A percentile compares a stretch with the other conserved stretches of the same genome.
phyloP scores from a whole-genome alignment of 2,888 invertebrate genomes.

The Eupithecia pulchellata region DNA sequence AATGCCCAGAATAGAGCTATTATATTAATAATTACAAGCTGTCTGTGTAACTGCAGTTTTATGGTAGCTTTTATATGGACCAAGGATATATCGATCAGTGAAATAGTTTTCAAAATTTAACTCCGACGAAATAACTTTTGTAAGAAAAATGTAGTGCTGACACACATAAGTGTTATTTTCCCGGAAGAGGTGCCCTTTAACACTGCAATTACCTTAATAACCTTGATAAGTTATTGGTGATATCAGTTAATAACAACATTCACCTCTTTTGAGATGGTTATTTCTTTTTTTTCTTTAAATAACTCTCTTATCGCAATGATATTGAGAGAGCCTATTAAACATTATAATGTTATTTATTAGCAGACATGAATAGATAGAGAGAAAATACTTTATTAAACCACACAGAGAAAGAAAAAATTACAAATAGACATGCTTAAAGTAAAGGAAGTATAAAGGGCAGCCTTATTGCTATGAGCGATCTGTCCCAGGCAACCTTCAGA shows the following conservation, averaged over 20 bases:
- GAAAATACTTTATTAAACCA: no score
- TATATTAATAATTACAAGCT: not conserved
- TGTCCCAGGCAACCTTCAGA: no score
- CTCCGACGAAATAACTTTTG: not conserved
- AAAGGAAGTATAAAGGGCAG: no score
- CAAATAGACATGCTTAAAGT: no score
- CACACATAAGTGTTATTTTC: not conserved
- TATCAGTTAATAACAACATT: constrained; percentile 25
- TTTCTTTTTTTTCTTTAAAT: not conserved
- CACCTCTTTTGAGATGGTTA: constrained; percentile 23
- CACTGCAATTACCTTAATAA: not conserved
- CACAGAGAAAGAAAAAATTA: no score
- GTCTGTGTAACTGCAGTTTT: not conserved
- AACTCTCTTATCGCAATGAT: not conserved
- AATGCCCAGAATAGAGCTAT: no score
- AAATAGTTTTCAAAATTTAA: not conserved
- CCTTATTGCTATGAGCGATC: no score
- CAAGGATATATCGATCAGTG: not conserved
- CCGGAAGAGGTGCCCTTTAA: not conserved
- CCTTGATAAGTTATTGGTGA: constrained; percentile 18
- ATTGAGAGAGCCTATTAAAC: not conserved
- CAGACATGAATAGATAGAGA: no score
- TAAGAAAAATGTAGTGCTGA: not conserved
- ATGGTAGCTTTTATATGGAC: not conserved
- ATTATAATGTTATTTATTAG: no score